phyloP scores from a whole-genome alignment of 2,113 vertebrate species.

The Willisornis vidua region DNA sequence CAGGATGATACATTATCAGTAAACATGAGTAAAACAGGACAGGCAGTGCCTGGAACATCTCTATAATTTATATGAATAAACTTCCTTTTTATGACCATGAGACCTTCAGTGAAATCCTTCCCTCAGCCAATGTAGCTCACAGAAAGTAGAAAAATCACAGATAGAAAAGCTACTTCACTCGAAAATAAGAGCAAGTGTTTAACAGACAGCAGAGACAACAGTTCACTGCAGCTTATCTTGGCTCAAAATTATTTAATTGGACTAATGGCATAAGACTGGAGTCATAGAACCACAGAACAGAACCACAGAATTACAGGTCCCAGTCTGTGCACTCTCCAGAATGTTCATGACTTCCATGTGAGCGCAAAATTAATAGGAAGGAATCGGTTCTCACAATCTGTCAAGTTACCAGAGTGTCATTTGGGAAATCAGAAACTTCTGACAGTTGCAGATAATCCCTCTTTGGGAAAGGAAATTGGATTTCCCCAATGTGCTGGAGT shows the following conservation, averaged over 20 bases:
- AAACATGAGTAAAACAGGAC: not conserved
- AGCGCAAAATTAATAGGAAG: not conserved
- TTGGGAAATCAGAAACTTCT: not conserved
- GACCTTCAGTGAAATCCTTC: not conserved
- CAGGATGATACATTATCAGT: not conserved
- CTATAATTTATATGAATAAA: not conserved
- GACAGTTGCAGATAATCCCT: not conserved
- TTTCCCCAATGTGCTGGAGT: not conserved
- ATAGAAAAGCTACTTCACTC: not conserved
- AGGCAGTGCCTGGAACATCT: not conserved
- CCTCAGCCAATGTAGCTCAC: not conserved
- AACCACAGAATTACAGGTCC: not conserved
- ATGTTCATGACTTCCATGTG: not conserved
- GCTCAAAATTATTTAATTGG: not conserved
- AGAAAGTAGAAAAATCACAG: not conserved
- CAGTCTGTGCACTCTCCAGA: not conserved
- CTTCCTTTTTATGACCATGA: not conserved
- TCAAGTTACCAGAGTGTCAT: not conserved
- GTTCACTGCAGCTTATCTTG: not conserved
- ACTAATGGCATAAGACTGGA: not conserved
- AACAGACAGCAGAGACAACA: not conserved
- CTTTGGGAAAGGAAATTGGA: not conserved
- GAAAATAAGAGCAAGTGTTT: not conserved
- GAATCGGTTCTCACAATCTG: accelerated
- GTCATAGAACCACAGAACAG: not conserved